Percentiles rank a stretch among this genome's conserved stretches.
Conservation (phyloP, 2,113 vertebrate species). For the Dicrurus megarhynchus region DNA sequence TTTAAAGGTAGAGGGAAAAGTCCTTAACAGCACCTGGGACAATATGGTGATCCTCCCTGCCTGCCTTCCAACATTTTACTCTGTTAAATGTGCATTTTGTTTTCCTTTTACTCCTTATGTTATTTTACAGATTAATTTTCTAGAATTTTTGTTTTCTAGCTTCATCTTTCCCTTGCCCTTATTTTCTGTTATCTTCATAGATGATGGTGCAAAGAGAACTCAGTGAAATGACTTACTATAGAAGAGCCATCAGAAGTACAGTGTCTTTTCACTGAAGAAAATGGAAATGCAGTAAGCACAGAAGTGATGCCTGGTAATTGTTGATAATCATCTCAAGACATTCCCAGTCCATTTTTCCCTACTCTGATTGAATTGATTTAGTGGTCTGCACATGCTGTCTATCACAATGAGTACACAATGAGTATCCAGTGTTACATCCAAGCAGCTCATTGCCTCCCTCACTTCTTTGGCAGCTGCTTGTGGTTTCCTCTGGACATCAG, state of each 20-base stretch:
- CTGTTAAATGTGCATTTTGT: neutral
- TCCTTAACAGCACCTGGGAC: neutral
- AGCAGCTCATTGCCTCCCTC: neutral
- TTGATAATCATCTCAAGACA: neutral
- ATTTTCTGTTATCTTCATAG: neutral
- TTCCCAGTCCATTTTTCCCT: neutral
- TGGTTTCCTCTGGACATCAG: neutral
- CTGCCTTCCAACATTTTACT: neutral
- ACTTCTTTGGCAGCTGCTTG: neutral
- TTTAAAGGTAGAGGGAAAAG: neutral
- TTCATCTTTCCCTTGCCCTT: neutral
- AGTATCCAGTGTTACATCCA: neutral
- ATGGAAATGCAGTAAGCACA: neutral
- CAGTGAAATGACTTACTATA: neutral
- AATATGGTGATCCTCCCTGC: neutral
- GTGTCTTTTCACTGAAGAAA: neutral
- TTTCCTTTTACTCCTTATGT: neutral
- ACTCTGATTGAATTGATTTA: neutral
- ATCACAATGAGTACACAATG: neutral
- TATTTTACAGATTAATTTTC: neutral
- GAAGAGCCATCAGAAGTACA: neutral
- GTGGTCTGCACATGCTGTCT: neutral
- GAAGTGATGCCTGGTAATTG: neutral
- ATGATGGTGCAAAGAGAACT: neutral
- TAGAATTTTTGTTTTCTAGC: neutral